Base-by-base conservation (phyloP, 2,797 vertebrate species). In the Notoglanidium macrostoma region DNA sequence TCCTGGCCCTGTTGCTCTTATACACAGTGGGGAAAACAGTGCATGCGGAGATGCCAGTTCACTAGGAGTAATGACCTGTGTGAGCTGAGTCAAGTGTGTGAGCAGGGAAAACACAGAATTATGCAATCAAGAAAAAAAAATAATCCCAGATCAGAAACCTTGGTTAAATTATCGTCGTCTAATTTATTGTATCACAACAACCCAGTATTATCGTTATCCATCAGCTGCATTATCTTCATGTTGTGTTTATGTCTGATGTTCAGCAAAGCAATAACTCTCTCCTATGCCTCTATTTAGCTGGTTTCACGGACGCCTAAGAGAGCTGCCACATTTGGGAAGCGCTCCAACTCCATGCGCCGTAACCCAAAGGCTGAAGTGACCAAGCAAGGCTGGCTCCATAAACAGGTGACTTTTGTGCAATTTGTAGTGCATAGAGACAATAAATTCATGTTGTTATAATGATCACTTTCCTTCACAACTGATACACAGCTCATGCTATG, bases 271-370 rank as follows among this genome's bases (percentile, higher is more conserved):
- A 72, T 72, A 86, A 81, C n/a, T 65, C 63, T 81, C n/a, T 54
- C 26, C 15, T 19, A 0, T 88, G 46, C 49, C 51, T 78, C 51
- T 87, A 0, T 78, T 59, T 23, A 84, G 17, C 85, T 98, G 97
- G 93, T 92, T 0, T 94, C 96, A 0, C 96, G 96, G 63, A 90
- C 95, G 0, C 96, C 96, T 57, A 97, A 96, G 87, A 98, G 97
- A 91, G 95, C 96, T 11, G 96, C 97, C 0, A 96, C 96, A 4
- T 98, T 99, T 67, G 98, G 98, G 78, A 99, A 99, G 85, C 97
- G 98, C 59, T 98, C 98, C 76, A 98, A 99, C 93, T 98, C 97
- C 32, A 98, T 98, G 97, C 97, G 98, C 90, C 96, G 98, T 90
- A 98, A 98, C 92, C 97, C 97, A 85, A 97, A 90, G 9, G 96